These are phyloP conservation scores for Troides helena DNA, from an alignment of 2,888 invertebrate genomes.

Conservation along the genomic window DNA sequence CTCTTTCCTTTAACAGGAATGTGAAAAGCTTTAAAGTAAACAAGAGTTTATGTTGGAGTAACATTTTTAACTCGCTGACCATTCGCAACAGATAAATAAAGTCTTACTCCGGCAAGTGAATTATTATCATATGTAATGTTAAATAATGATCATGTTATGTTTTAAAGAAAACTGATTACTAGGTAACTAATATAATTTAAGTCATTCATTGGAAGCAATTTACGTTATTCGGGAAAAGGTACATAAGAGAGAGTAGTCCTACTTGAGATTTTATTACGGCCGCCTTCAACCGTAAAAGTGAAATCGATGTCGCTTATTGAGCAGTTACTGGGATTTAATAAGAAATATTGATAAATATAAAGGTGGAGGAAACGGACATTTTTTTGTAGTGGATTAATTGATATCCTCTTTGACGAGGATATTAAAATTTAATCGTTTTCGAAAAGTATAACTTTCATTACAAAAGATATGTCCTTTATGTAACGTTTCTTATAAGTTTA, in stretches of 20 bases:
- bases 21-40: background rate
- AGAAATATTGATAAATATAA: constrained; percentile 46
- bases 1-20: background rate
- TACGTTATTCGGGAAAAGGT: constrained; percentile 16
- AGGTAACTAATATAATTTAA: constrained; percentile 1
- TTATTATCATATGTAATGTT: background rate
- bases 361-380: background rate
- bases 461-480: no score
- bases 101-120: no score
- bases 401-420: no score
- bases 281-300: constrained; percentile 48
- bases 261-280: constrained; percentile 39
- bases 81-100: no score
- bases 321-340: constrained; percentile 62
- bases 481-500: no score
- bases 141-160: background rate
- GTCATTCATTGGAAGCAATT: background rate
- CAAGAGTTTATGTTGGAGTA: background rate
- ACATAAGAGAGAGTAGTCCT: constrained; percentile 37
- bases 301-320: constrained; percentile 54
- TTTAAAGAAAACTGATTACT: background rate
- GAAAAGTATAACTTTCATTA: no score
- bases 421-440: background rate
- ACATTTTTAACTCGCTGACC: background rate
- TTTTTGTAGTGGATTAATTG: no score